These are phyloP conservation scores for Drosophila prostipennis DNA, from an alignment of 2,888 invertebrate genomes.

Conservation along the genomic window DNA sequence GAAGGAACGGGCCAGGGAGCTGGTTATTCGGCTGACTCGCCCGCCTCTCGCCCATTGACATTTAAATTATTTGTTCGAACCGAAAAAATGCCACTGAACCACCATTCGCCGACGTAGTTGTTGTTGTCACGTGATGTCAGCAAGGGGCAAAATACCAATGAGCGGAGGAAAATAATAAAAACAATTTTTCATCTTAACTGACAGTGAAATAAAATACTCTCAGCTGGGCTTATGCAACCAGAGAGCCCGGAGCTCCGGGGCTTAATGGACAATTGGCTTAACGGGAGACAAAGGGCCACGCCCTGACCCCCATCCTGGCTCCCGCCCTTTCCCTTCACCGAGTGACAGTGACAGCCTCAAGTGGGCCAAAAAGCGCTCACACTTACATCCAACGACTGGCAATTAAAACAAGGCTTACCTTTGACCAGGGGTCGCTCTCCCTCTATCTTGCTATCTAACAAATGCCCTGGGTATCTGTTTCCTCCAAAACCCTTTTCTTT, in stretches of 20 bases:
- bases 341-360: constrained; percentile 52
- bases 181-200: constrained; percentile 53
- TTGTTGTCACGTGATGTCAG: constrained; percentile 67
- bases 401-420: constrained; percentile 61
- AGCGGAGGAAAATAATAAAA: constrained; percentile 39
- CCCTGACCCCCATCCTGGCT: constrained; percentile 26
- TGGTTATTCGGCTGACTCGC: constrained; percentile 23
- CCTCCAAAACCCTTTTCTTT: constrained; percentile 56
- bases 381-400: constrained; percentile 60
- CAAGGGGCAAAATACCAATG: constrained; percentile 55
- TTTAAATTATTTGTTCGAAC: constrained; percentile 65
- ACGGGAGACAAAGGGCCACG: constrained; percentile 50
- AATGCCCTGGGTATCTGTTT: neutral
- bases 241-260: constrained; percentile 34
- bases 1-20: constrained; percentile 13
- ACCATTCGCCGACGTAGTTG: constrained; percentile 40
- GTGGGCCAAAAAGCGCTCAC: constrained; percentile 57
- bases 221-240: constrained; percentile 63
- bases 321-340: constrained; percentile 17
- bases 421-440: constrained; percentile 58
- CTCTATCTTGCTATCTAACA: constrained; percentile 23
- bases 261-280: constrained; percentile 65
- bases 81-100: constrained; percentile 71
- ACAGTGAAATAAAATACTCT: constrained; percentile 71
- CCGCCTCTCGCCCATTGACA: constrained; percentile 66